These are phyloP conservation scores for Tor tambroides DNA, from an alignment of 2,113 vertebrate species.

Conservation along the genomic window DNA sequence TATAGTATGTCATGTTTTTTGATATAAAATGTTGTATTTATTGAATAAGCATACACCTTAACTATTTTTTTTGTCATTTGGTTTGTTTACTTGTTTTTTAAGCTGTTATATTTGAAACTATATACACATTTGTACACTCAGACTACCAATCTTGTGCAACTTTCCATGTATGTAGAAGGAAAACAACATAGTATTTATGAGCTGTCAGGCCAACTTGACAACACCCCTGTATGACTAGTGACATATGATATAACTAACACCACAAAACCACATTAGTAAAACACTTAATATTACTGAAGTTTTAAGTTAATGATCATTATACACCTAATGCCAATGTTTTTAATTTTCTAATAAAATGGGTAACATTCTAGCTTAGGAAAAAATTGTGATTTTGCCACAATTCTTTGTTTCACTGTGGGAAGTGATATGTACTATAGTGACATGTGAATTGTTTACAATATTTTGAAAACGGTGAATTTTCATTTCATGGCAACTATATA, in stretches of 20 bases:
- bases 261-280: neutral
- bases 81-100: constrained; percentile 3
- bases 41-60: neutral
- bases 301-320: neutral
- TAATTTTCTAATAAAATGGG: neutral
- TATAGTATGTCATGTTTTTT: neutral
- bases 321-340: neutral
- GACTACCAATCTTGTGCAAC: neutral
- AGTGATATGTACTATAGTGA: no score
- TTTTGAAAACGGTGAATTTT: no score
- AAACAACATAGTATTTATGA: constrained; percentile 56
- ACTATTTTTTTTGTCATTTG: neutral
- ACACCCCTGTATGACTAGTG: constrained; percentile 31
- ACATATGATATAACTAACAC: constrained; percentile 41
- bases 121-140: neutral
- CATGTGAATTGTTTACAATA: no score
- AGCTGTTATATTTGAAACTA: neutral
- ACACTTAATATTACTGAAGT: neutral
- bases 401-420: neutral
- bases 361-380: no score
- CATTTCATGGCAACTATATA: no score
- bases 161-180: neutral
- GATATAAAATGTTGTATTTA: neutral
- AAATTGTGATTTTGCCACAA: no score
- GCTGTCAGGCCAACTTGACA: constrained; percentile 55